A percentile compares a stretch with the other conserved stretches of the same genome.
phyloP scores from a whole-genome alignment of 2,113 vertebrate genomes.

The Ochotona curzoniae region DNA sequence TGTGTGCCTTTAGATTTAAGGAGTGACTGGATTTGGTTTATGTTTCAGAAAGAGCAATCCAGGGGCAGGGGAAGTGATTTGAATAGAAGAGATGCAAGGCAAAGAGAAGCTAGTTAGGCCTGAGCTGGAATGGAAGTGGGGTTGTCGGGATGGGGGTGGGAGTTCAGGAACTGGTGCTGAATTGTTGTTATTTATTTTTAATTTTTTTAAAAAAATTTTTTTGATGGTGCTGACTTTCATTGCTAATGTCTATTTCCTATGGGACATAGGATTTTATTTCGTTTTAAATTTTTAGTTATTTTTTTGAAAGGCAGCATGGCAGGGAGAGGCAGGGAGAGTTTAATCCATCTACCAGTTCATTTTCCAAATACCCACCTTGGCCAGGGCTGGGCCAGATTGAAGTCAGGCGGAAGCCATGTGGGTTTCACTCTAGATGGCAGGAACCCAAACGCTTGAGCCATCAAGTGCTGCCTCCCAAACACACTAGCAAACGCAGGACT shows the following conservation, averaged over 20 bases:
- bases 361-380: no score
- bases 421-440: no score
- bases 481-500: no score
- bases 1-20: not conserved
- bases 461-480: no score
- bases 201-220: no score
- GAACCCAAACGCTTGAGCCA: no score
- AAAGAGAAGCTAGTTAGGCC: not conserved
- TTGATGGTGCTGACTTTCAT: not conserved
- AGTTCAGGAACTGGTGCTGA: not conserved
- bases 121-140: not conserved
- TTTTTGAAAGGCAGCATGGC: no score
- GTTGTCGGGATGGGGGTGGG: not conserved
- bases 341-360: no score
- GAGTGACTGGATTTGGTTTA: not conserved
- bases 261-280: not conserved
- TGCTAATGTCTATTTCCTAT: not conserved
- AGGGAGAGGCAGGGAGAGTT: no score
- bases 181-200: not conserved
- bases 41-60: not conserved
- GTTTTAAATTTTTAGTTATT: no score
- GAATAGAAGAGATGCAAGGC: not conserved
- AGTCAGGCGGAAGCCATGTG: no score
- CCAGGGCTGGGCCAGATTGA: no score
- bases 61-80: not conserved